A percentile compares a stretch with the other conserved stretches of the same genome.
Conservation (phyloP, 2,888 invertebrate species). For the Ennomos quercinarius region DNA sequence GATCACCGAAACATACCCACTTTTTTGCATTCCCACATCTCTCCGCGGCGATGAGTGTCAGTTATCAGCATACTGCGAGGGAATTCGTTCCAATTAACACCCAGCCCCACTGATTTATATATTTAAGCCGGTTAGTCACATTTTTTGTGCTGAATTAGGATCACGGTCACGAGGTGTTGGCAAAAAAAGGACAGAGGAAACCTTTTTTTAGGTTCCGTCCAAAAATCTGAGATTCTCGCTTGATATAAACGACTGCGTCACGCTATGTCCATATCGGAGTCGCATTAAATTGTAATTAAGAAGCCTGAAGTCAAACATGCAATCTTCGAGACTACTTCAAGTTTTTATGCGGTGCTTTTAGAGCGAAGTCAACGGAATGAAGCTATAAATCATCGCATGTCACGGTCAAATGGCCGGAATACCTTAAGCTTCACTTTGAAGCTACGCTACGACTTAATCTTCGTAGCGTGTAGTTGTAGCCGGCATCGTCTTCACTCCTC, state of each 20-base stretch:
- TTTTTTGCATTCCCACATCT: slow-evolving; percentile 39
- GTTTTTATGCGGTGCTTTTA: slow-evolving; percentile 17
- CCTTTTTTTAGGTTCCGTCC: slow-evolving; percentile 37
- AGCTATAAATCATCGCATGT: slow-evolving; percentile 28
- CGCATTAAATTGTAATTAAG: slow-evolving; percentile 21
- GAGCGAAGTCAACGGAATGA: slow-evolving; percentile 12
- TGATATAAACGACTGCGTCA: slow-evolving; percentile 18
- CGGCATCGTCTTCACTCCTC: slow-evolving; percentile 51
- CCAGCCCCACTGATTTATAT: slow-evolving; percentile 75
- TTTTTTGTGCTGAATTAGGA: slow-evolving; percentile 72
- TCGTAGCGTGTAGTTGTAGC: slow-evolving; percentile 56
- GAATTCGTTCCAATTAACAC: slow-evolving; percentile 83
- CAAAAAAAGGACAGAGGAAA: slow-evolving; percentile 53
- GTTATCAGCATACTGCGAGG: slow-evolving; percentile 63
- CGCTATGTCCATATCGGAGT: slow-evolving; percentile 10
- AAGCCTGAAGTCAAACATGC: slow-evolving; percentile 10
- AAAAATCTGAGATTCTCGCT: slow-evolving; percentile 6
- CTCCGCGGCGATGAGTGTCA: slow-evolving; percentile 41
- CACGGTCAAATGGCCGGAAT: slow-evolving; percentile 23
- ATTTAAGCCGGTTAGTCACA: slow-evolving; percentile 60
- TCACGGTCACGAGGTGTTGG: slow-evolving; percentile 60
- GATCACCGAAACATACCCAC: slow-evolving; percentile 8
- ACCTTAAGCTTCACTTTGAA: slow-evolving; percentile 30
- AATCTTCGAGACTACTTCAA: slow-evolving; percentile 6
- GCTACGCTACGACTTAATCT: slow-evolving; percentile 38